These are phyloP conservation scores for Vollenhovia emeryi DNA, from an alignment of 1,140 invertebrate genomes.

Conservation along the genomic window DNA sequence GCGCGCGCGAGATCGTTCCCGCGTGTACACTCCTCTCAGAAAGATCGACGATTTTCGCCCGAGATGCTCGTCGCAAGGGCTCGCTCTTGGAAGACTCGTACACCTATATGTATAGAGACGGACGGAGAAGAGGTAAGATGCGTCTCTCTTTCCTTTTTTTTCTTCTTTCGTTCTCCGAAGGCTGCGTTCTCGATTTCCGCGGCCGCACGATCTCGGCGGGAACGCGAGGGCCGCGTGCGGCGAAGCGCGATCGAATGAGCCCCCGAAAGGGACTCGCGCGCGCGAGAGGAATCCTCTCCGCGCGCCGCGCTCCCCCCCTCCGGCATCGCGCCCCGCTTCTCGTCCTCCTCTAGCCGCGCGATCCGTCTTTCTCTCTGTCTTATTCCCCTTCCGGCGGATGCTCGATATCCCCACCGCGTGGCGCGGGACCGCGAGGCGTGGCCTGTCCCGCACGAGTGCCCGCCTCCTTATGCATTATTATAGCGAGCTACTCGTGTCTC, in stretches of 20 bases:
- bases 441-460: slow-evolving; percentile 54
- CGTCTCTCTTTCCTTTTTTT: too few relatives aligned
- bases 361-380: slow-evolving; percentile 54
- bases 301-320: too few relatives aligned
- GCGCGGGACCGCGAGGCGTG: slow-evolving; percentile 55
- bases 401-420: slow-evolving; percentile 60
- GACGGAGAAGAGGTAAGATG: slow-evolving; percentile 16
- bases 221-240: background rate
- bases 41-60: background rate
- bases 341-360: slow-evolving; percentile 39
- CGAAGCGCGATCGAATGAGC: slow-evolving; percentile 33
- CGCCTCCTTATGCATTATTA: slow-evolving; percentile 86
- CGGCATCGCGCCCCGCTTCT: slow-evolving; percentile 26
- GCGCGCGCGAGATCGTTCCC: slow-evolving; percentile 32
- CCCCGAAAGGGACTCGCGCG: background rate
- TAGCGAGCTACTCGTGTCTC: slow-evolving; percentile 79
- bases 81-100: background rate
- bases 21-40: background rate
- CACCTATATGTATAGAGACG: background rate
- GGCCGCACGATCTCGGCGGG: background rate
- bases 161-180: background rate
- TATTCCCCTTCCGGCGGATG: slow-evolving; percentile 63
- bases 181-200: background rate
- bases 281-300: slow-evolving; percentile 42
- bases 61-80: background rate